These are phyloP conservation scores for Sandelia bainsii DNA, from an alignment of 2,797 vertebrate species.

Conservation along the genomic window DNA sequence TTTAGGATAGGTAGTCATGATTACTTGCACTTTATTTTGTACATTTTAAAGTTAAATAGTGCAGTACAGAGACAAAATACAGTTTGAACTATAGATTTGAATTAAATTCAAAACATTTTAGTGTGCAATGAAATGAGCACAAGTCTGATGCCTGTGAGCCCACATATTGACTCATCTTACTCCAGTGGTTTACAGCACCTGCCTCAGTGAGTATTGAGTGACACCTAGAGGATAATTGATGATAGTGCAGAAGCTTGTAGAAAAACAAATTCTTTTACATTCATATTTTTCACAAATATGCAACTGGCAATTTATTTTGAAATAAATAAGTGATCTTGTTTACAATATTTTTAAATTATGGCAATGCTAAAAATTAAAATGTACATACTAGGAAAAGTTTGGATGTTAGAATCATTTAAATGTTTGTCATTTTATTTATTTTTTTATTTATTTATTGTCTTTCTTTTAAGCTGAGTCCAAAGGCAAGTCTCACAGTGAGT, in stretches of 20 bases:
- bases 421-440: not conserved
- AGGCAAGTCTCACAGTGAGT: constrained; percentile 81
- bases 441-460: constrained; percentile 21
- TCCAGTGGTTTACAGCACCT: constrained; percentile 1
- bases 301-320: not conserved
- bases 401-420: not conserved
- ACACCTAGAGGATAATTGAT: constrained; percentile 68
- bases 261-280: not conserved
- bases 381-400: not conserved
- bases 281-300: not conserved
- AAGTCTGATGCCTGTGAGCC: constrained; percentile 7
- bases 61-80: not conserved
- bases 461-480: constrained; percentile 84
- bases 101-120: not conserved
- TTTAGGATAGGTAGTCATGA: not conserved
- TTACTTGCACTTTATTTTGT: not conserved
- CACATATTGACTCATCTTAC: constrained; percentile 10
- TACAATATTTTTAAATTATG: too few species aligned
- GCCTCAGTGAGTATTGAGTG: constrained; percentile 38
- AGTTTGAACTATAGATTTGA: not conserved
- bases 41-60: not conserved
- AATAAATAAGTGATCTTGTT: too few species aligned
- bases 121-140: not conserved
- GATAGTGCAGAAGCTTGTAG: constrained; percentile 50
- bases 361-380: not conserved